Evolutionary conservation across 2,797 vertebrate species (phyloP).

Genomic region (Manis pentadactyla): DNA sequence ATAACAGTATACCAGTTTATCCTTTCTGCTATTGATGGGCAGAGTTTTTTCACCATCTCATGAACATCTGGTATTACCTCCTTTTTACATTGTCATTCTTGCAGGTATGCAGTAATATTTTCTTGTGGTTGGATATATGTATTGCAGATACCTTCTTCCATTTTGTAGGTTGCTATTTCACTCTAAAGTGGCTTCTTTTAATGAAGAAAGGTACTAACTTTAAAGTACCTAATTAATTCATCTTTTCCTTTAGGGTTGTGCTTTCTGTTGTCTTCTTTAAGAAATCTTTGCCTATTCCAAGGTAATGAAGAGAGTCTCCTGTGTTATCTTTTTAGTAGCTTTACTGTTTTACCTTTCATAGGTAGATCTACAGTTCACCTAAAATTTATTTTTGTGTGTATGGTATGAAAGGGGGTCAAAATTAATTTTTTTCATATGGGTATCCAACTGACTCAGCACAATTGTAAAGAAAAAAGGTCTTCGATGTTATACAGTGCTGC

Average conservation of each 20-base stretch:
- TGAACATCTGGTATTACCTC: neutral
- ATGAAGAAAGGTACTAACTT: neutral
- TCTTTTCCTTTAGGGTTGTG: neutral
- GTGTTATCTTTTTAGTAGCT: slow-evolving; percentile 12
- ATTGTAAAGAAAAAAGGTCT: neutral
- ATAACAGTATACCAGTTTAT: neutral
- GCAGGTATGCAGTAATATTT: neutral
- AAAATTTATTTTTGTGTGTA: neutral
- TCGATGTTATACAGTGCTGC: neutral
- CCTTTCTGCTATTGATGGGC: neutral
- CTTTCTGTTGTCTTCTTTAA: neutral
- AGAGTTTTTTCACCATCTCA: neutral
- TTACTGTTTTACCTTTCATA: slow-evolving; percentile 39
- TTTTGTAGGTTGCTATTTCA: slow-evolving; percentile 30
- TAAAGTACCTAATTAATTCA: slow-evolving; percentile 13
- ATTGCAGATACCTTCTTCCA: neutral
- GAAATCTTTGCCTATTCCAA: neutral
- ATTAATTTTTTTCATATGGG: neutral
- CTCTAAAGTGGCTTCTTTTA: slow-evolving; percentile 25
- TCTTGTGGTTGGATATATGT: neutral
- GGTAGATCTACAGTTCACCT: neutral
- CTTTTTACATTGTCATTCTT: neutral
- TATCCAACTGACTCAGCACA: neutral
- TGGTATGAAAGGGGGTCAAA: neutral
- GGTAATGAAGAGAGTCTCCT: neutral